Base-by-base conservation (phyloP, 2,113 vertebrate genomes). In the Lasiurus borealis region DNA sequence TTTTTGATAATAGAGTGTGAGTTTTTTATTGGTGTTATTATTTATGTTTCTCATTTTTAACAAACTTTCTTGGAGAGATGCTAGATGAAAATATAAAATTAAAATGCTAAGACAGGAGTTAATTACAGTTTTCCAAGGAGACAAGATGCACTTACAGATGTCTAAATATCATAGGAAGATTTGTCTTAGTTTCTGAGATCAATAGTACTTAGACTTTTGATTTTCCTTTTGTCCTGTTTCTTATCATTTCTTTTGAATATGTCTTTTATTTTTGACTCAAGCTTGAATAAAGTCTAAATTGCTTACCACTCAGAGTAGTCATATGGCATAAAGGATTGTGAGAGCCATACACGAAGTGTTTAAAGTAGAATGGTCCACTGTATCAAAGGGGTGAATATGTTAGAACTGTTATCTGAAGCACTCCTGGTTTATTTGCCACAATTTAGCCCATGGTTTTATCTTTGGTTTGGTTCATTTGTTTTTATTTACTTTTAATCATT, bases 401-500 rank as follows among this genome's bases (percentile, higher is more conserved):
- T 52, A 52, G 59, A 29, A 25, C 48, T 46, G 9, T n/a, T 80
- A 50, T 34, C 9, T 16, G 18, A 50, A 75, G 25, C 5, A 66
- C 31, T 52, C 29, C 10, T 68, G 3, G 2, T 23, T 90, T 68
- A 40, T 48, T 18, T 66, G n/a, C 4, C 25, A 16, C 25, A 16
- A 8, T 34, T 71, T 31, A 76, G 50, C 25, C 34, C 27, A 25
- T 77, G 7, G 16, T 85, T 71, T 90, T 54, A 52, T 36, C 44
- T 52, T 50, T 82, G 8, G 3, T 68, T 80, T 80, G 48, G 10
- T 44, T 95, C n/a, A 75, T 31, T 82, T 82, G 4, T n/a, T 40
- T 69, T 77, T 50, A 18, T 59, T 91, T n/a, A 71, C 80, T 91
- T 91, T 92, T 36, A 81, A 27, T 82, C 27, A 69, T 54, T 75